phyloP scores from a whole-genome alignment of 2,888 invertebrate species.

The Pandemis cinnamomeana region DNA sequence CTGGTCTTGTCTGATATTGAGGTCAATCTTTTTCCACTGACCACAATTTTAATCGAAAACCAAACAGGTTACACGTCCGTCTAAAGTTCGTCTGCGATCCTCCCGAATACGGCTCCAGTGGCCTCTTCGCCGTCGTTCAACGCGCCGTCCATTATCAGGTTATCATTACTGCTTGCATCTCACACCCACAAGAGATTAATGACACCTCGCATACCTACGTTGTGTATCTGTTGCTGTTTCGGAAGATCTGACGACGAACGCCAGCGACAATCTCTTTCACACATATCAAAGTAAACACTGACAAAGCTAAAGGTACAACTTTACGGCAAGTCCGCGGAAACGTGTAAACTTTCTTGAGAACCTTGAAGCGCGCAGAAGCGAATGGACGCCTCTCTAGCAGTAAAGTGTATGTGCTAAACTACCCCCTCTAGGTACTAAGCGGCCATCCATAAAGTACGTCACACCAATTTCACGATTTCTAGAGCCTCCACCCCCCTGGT shows the following conservation, averaged over 20 bases:
- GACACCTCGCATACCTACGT: background rate
- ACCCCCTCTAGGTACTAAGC: too few species aligned
- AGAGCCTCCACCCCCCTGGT: too few species aligned
- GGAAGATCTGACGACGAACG: background rate
- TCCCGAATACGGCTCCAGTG: background rate
- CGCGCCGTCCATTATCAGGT: constrained; percentile 25
- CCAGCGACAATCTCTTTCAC: background rate
- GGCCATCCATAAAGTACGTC: too few species aligned
- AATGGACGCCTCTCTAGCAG: too few species aligned
- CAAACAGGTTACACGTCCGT: background rate
- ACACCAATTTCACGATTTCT: too few species aligned
- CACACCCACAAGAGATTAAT: constrained; percentile 9
- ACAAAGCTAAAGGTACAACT: background rate
- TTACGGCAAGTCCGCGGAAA: too few species aligned
- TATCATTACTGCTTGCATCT: constrained; percentile 12
- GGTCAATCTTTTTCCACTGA: too few species aligned
- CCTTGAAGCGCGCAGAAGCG: too few species aligned
- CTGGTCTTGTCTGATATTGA: too few species aligned
- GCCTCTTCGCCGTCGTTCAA: background rate
- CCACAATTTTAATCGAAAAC: too few species aligned
- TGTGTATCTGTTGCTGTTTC: constrained; percentile 1
- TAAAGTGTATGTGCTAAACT: too few species aligned
- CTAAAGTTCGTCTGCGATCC: constrained; percentile 28
- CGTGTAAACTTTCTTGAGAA: too few species aligned
- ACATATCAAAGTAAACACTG: background rate